phyloP scores from a whole-genome alignment of 2,113 vertebrate species.

The Aspidoscelis tigris region DNA sequence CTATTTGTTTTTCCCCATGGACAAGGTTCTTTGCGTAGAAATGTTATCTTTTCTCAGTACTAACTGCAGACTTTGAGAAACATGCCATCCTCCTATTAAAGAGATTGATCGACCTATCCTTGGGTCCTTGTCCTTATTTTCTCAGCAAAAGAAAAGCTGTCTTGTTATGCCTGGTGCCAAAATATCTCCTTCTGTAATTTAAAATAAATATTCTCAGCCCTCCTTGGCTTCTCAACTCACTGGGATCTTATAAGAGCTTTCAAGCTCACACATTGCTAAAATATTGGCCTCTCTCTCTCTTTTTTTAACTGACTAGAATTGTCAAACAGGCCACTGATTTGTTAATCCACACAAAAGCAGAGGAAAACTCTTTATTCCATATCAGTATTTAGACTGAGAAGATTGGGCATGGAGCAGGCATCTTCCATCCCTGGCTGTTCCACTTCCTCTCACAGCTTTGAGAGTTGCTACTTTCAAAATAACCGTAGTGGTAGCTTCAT shows the following conservation, averaged over 20 bases:
- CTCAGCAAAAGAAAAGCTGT: neutral
- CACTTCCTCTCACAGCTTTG: slow-evolving; percentile 16
- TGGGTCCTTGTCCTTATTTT: neutral
- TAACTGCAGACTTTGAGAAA: neutral
- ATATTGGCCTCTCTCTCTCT: neutral
- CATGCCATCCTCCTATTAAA: neutral
- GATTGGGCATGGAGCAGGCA: neutral
- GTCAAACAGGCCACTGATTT: neutral
- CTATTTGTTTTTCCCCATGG: neutral
- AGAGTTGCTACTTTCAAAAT: slow-evolving; percentile 7
- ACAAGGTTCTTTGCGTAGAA: no score
- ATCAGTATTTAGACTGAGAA: neutral
- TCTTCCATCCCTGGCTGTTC: neutral
- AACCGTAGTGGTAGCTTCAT: slow-evolving; percentile 5
- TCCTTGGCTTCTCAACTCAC: neutral
- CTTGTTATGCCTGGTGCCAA: neutral
- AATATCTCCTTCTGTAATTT: neutral
- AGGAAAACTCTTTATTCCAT: neutral
- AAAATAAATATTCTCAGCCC: neutral
- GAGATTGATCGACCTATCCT: neutral
- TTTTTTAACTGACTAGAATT: neutral
- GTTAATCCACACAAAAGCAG: neutral
- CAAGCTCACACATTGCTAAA: neutral
- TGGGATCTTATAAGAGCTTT: neutral
- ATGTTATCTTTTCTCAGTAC: no score